Base-by-base conservation (phyloP, 2,797 vertebrate species). In the Sciurus carolinensis region DNA sequence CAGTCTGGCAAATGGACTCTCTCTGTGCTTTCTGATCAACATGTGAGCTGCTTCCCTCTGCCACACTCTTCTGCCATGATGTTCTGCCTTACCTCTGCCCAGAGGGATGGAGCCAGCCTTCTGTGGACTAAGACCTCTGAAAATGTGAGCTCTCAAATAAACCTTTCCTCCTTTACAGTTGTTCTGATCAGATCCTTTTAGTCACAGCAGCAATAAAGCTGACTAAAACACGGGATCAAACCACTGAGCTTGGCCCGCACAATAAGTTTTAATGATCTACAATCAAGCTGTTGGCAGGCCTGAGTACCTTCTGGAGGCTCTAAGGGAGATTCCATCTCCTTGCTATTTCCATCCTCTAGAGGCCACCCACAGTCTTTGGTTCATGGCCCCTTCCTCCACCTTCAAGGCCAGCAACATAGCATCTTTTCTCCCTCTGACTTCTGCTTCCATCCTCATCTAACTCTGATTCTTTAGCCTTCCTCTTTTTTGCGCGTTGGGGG, bases 231-330 rank as follows among this genome's bases (percentile, higher is more conserved):
- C 7, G 44, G 50, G 11, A 79, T 33, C 50, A 54, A 79, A 79
- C 59, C 57, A 66, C 17, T 66, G 42, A 64, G 30, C 17, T 83
- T 5, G 12, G 30, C 18, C 28, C 39, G 13, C 18, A 66, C 9
- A 89, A 50, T 73, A 89, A 91, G 62, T 92, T 87, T 85, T 50
- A 82, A 4, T 69, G 66, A 85, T 26, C 28, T 77, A 85, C 88
- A 96, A 75, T 17, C 54, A 93, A 91, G 66, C 39, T 59, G 57
- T 67, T 85, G 50, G 57, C 36, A 73, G 62, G 15, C 36, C 64
- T 92, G 12, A 15, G 2, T 80, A 66, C 28, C 47, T 62, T 71
- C n/a, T 77, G 57, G 59, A 83, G 26, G 33, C 67, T 67, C 28
- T 91, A 77, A 18, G 28, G 6, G 17, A 76, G 33, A 88, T 72